Evolutionary conservation across 2,113 vertebrate genomes (phyloP), one percentile per base, ranked within the genome.

Genomic region (Sinocyclocheilus anophthalmus): DNA sequence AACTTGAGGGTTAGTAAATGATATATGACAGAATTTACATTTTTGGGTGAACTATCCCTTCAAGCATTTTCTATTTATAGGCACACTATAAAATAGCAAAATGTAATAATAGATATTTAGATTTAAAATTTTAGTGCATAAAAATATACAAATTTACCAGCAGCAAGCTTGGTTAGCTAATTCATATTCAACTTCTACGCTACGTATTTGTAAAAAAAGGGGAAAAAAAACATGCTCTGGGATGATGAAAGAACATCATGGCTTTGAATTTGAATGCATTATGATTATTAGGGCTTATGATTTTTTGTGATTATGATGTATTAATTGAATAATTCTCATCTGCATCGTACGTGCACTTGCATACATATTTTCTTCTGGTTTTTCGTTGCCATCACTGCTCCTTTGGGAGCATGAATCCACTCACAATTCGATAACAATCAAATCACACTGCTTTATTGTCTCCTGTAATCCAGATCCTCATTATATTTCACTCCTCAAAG

Each of bases 361-460:
- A 76, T 30, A 13, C 50, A 57, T 20, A 55, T 57, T 48, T 53
- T 18, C 67, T 5, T 26, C 42, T 8, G 42, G 9, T 59, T 26
- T 72, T 78, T 57, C 45, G 79, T 37, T 72, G 14, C 30, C 70
- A 50, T 75, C 59, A 67, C 14, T 4, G 18, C 77, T 42, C 80
- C 85, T 37, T 30, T 10, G 45, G 77, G 81, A 85, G 63, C 72
- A 59, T 48, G 89, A 53, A 67, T 76, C 13, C 70, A 2, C 72
- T 30, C 82, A 85, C 80, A 57, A 72, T 81, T 70, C 69, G 55
- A 85, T 85, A 89, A 87, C 72, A 78, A 84, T 86, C 67, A 79
- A 86, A 82, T 85, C 75, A 50, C 67, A 83, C 48, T 69, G 79
- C 72, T 85, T 33, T 84, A 73, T 85, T 80, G 45, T 70, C 42